Evolutionary conservation across 2,797 vertebrate genomes (phyloP), one percentile per base, ranked within the genome.

Genomic region (Liasis olivaceus): DNA sequence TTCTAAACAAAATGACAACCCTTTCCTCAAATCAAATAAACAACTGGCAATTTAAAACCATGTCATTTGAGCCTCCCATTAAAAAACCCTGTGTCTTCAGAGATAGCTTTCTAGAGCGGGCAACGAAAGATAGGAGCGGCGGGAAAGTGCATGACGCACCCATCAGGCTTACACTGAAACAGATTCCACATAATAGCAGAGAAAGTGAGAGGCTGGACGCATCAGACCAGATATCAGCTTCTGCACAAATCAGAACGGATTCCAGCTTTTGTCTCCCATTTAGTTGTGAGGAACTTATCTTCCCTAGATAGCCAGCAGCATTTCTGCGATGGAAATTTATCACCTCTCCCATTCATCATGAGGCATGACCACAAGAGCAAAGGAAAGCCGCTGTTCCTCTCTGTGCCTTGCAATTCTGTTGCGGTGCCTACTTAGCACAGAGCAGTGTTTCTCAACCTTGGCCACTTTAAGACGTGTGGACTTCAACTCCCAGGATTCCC

Each of bases 71-170:
- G 17, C 87, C 59, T 36, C 14, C 64, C 2, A 15, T 87, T 81
- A 22, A 60, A 89, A 90, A 87, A 72, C n/a, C 24, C 59, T 58
- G 15, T 58, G 60, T 63, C 62, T 94, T 92, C 26, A 64, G 93
- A 93, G 91, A 92, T 91, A 63, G 54, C 47, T 64, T 86, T 54
- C 28, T n/a, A 72, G 87, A 92, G 89, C 14, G 85, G 56, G 66
- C 84, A 11, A 0, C 0, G 28, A 31, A 47, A 89, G 72, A 64
- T 42, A 91, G 81, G 26, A 0, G 36, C 42, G 31, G 20, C 54
- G 77, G 22, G 15, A 7, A 47, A 56, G 31, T 59, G 28, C n/a
- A 60, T 13, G 20, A 64, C 36, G 6, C 59, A 63, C 54, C 66
- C 51, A n/a, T n/a, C 84, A 66, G 66, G 72, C 36, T 31, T 28